These are phyloP conservation scores for Cylloceria caligata DNA, from an alignment of 2,888 invertebrate species.

Conservation along the genomic window DNA sequence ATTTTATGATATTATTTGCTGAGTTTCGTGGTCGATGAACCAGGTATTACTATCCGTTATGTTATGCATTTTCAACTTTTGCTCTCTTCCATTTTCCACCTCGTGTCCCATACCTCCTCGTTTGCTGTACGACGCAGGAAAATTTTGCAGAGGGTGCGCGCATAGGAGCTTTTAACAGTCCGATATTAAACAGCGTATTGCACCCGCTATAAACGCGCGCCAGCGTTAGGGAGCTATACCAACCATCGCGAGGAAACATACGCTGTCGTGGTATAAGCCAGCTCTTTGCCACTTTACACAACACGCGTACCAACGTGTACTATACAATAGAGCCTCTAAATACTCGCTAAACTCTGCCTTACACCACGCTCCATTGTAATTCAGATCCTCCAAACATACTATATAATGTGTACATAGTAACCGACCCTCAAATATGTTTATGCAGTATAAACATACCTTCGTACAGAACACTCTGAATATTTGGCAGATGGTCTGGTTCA, in stretches of 20 bases:
- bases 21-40: conserved; percentile 16
- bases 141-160: conserved; percentile 44
- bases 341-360: conserved; percentile 64
- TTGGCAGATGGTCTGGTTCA: conserved; percentile 48
- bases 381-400: conserved; percentile 36
- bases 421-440: conserved; percentile 56
- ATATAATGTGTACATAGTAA: conserved; percentile 45
- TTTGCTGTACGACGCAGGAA: conserved; percentile 20
- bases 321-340: conserved; percentile 61
- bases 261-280: conserved; percentile 2
- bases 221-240: conserved; percentile 27
- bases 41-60: not conserved
- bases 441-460: conserved; percentile 37
- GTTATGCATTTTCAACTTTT: conserved; percentile 29
- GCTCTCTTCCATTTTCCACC: conserved; percentile 25
- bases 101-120: conserved; percentile 20
- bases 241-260: conserved; percentile 15
- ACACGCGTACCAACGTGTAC: conserved; percentile 33
- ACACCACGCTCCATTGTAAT: conserved; percentile 62
- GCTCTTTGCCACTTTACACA: conserved; percentile 25
- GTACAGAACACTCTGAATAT: conserved; percentile 38
- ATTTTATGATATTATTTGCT: not conserved
- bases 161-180: conserved; percentile 49
- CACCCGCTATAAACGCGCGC: conserved; percentile 37
- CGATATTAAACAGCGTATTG: conserved; percentile 63